Base-by-base conservation (phyloP, 2,113 vertebrate species). In the Datnioides undecimradiatus region DNA sequence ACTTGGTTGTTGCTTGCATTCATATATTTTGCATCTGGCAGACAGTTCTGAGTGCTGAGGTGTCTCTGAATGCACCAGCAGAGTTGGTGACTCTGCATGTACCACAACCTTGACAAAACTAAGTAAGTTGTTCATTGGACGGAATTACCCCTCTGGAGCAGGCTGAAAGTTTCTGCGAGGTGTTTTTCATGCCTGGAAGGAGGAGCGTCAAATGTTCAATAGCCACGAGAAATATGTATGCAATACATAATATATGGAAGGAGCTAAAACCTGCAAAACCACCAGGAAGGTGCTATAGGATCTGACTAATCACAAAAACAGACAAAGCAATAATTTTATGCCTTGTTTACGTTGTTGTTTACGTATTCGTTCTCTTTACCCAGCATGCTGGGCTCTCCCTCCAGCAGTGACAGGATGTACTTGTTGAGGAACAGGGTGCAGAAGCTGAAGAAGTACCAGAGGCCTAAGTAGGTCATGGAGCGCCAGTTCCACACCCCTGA, bases 361-460 rank as follows among this genome's bases (percentile, higher is more conserved):
- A n/a, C n/a, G n/a, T n/a, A 14, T 17, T 73, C n/a, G 4, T 2
- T 21, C 2, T 57, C 6, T 85, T 93, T 95, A 99, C 98, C 98
- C 54, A 99, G 91, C 96, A 97, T 96, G 93, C 97, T 96, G 9
- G 98, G 98, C 82, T 98, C 98, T 49, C 97, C 97, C 72, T 98
- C 96, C 88, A 99, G 91, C 81, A 99, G 92, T 0, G 98, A 96
- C 58, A 99, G 91, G 66, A 99, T 98, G 80, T 99, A 97, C 91
- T 99, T 99, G 93, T 99, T 99, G 73, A 99, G 97, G 76, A 98
- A 99, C 11, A 99, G 95, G 0, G 98, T 99, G 93, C 97, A 98
- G 93, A 99, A 99, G 94, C 98, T 99, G 94, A 99, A 97, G 93
- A 97, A 97, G 84, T 96, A 99, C 98, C 98, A 99, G 19, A 98